Percentiles rank a stretch among this genome's conserved stretches.
Evolutionary conservation across 2,797 vertebrate species (phyloP).

Genomic region (Typhlichthys subterraneus): DNA sequence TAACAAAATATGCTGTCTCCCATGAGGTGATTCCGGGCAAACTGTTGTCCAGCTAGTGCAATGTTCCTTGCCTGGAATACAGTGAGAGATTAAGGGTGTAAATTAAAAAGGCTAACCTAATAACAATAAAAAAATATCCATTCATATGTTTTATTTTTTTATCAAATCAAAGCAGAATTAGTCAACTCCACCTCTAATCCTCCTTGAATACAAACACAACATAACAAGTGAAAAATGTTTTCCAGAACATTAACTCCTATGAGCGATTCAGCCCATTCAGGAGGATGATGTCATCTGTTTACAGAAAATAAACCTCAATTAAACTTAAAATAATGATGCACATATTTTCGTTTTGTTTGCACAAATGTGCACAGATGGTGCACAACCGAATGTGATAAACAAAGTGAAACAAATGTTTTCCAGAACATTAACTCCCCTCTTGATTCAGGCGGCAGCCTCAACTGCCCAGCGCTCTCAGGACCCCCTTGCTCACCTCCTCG

Average conservation of each 20-base stretch:
- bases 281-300: too few species aligned
- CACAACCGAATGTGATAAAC: too few species aligned
- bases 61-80: conserved; percentile 85
- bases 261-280: too few species aligned
- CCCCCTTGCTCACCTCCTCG: conserved; percentile 80
- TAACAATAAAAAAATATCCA: neutral
- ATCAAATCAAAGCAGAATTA: neutral
- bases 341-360: too few species aligned
- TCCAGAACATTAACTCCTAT: too few species aligned
- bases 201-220: neutral
- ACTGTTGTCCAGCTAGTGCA: conserved; percentile 88
- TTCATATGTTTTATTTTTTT: too few species aligned
- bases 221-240: neutral
- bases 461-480: neutral
- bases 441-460: neutral
- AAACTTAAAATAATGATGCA: too few species aligned
- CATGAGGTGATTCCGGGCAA: conserved; percentile 90
- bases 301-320: too few species aligned
- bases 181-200: too few species aligned
- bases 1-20: conserved; percentile 94
- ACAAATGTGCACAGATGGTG: too few species aligned
- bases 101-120: neutral
- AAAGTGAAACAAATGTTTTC: too few species aligned
- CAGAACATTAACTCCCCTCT: neutral
- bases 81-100: neutral